Percentiles rank a stretch among this genome's conserved stretches.
These are phyloP conservation scores for Alentia gelatinosa DNA, from an alignment of 2,888 invertebrate species.

Conservation along the genomic window DNA sequence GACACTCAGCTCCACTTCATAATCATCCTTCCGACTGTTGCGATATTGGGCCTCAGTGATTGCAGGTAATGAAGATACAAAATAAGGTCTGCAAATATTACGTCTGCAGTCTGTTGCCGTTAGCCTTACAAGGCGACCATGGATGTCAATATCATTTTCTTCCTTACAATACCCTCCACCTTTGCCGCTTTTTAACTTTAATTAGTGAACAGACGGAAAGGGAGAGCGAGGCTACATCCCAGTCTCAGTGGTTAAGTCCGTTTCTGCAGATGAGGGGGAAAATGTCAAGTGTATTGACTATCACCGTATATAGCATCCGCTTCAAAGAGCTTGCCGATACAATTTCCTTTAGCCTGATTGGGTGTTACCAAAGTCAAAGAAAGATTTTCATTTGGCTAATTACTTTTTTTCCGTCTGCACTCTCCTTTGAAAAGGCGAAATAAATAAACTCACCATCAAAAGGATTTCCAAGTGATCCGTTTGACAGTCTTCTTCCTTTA, in stretches of 20 bases:
- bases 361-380: not conserved
- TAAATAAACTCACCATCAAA: not conserved
- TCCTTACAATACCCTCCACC: not conserved
- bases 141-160: not conserved
- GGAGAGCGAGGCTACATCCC: no score
- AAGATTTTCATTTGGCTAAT: not conserved
- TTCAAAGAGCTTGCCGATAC: not conserved
- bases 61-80: not conserved
- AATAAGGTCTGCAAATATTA: not conserved
- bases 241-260: no score
- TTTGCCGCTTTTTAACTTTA: not conserved
- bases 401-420: not conserved
- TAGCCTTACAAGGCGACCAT: not conserved
- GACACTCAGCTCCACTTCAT: no score
- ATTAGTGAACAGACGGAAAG: not conserved
- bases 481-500: not conserved
- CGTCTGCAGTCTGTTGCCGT: not conserved
- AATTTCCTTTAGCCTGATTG: not conserved
- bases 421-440: not conserved
- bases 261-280: not conserved
- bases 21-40: no score
- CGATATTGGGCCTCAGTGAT: no score
- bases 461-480: not conserved
- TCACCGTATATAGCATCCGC: not conserved
- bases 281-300: constrained; percentile 1